These are phyloP conservation scores for Conger conger DNA, from an alignment of 2,113 vertebrate genomes.

Conservation along the genomic window DNA sequence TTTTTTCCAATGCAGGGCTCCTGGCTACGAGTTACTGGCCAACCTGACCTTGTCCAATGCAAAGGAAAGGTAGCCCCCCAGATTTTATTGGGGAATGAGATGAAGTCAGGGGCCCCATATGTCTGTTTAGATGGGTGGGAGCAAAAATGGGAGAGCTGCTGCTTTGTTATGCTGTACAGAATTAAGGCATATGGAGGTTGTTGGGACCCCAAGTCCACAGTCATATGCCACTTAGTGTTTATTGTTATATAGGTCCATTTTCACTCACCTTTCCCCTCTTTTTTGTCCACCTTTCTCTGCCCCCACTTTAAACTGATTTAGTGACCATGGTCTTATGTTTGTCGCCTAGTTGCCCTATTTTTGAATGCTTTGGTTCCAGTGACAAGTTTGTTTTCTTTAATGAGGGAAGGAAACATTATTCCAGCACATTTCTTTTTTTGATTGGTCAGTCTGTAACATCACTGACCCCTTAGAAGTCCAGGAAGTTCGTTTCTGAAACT, in stretches of 20 bases:
- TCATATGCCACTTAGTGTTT: not conserved
- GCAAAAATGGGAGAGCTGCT: not conserved
- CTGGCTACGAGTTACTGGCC: conserved; percentile 32
- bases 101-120: not conserved
- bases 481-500: not conserved
- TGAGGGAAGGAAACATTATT: not conserved
- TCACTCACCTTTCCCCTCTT: not conserved
- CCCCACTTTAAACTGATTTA: not conserved
- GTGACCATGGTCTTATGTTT: not conserved
- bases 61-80: conserved; percentile 37
- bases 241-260: conserved; percentile 12
- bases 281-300: not conserved
- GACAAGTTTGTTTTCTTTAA: not conserved
- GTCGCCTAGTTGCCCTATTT: not conserved
- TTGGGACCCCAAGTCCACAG: conserved; percentile 3
- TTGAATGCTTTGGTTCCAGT: not conserved
- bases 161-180: conserved; percentile 16
- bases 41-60: conserved; percentile 48
- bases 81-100: not conserved
- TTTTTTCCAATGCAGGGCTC: conserved; percentile 64
- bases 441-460: not conserved
- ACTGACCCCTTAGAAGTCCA: not conserved
- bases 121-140: not conserved
- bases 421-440: not conserved
- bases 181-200: conserved; percentile 18